Evolutionary conservation across 2,888 invertebrate genomes (phyloP), one percentile per base, ranked within the genome.

Genomic region (Drosophila mimetica): DNA sequence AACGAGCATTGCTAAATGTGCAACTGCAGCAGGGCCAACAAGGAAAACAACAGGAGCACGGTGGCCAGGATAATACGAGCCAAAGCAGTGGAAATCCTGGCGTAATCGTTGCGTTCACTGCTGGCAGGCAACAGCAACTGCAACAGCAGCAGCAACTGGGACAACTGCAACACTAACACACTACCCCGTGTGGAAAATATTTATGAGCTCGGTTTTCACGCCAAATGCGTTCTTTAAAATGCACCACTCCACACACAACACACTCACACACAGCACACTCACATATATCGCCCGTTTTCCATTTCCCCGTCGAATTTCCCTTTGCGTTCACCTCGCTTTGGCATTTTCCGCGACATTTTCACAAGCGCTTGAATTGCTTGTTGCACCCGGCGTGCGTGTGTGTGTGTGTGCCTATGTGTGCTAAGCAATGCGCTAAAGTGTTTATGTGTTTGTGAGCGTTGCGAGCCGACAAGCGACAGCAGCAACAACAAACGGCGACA

Each of bases 401-500:
- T 18, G 9, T 58, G 39, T 54, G 66, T 52, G 39, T 11, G 46
- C 20, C 25, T 46, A 28, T 46, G 32, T 47, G 44, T 54, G 83
- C 73, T 75, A 75, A 82, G 75, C 86, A 79, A 79, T 79, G 86
- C 86, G 77, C 85, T 79, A 81, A 79, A 82, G 72, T 82, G 80
- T 86, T 82, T 82, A 79, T 77, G 83, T 63, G 34, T 50, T 50
- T 34, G 44, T 67, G 50, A 46, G 58, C 37, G 32, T 39, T 42
- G 44, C 30, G 48, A 60, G 69, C 52, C 71, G 59, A 51, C 50
- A 51, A 70, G 48, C 59, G 51, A 44, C 54, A 32, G 47, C 46
- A 25, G 16, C 28, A 34, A 16, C n/a, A 60, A 41, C 25, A 60
- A 47, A 48, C 22, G 39, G 18, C 25, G n/a, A 39, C 37, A 39